Base-by-base conservation (phyloP, 1,140 invertebrate species). In the Drosophila teissieri region DNA sequence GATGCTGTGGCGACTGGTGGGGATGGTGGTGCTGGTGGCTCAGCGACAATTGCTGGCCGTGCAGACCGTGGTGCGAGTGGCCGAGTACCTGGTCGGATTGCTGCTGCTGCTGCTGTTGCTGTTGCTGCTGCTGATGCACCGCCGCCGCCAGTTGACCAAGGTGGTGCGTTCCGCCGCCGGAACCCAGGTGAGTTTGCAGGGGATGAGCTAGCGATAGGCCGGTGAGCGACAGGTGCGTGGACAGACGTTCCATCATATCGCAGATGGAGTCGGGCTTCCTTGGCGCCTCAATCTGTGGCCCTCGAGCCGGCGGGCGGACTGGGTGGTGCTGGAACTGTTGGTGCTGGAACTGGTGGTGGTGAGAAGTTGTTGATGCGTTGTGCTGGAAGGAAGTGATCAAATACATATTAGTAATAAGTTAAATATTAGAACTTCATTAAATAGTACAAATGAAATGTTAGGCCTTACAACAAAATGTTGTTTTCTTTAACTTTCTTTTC, bases 241-340 rank as follows among this genome's bases (percentile, higher is more conserved):
- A 92, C 74, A 92, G 90, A 73, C 91, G 91, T 80, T 92, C 92
- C 92, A 92, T 92, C 91, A 92, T 92, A 91, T 83, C 84, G 51
- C 62, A 40, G 60, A 37, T 27, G 49, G 49, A 68, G 64, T 63
- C 51, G 54, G 51, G 52, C 44, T 57, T 48, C 34, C 51, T 56
- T 65, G 64, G 46, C 64, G 64, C 45, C 60, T 68, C 60, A 68
- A 65, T 42, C 37, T 65, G 24, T 48, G 64, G 46, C 61, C 60
- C 27, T 51, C 37, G 45, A 67, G 60, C 36, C 60, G 64, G 19
- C 63, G 60, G 64, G 45, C 48, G 73, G 53, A 67, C 34, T 48
- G 62, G 53, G 74, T 76, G 44, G 56, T 45, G 22, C 27, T 68
- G 62, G 54, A 52, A 17, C 56, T 62, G 42, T 51, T 73, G 62